Conservation (phyloP, 2,797 vertebrate species). For the Xenentodon cancila region DNA sequence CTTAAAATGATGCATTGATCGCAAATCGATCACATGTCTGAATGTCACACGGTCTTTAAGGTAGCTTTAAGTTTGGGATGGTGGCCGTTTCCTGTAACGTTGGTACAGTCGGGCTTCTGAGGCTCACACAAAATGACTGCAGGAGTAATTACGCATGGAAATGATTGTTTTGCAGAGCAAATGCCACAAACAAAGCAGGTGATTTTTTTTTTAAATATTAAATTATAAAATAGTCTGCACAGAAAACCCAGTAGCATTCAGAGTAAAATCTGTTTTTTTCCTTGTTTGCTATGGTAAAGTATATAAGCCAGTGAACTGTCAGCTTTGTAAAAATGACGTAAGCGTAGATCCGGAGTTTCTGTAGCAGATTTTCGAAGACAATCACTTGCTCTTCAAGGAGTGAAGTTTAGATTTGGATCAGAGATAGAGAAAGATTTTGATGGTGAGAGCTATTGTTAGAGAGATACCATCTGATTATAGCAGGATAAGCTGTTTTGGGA, state of each 20-base stretch:
- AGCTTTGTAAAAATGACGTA: neutral
- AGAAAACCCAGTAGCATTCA: neutral
- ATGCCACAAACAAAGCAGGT: too few species aligned
- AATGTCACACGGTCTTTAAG: too few species aligned
- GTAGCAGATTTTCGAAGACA: constrained; percentile 35
- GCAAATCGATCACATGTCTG: too few species aligned
- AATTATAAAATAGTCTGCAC: neutral
- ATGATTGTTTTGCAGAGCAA: too few species aligned
- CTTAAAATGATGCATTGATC: too few species aligned
- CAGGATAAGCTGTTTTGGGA: constrained; percentile 61
- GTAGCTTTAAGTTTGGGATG: too few species aligned
- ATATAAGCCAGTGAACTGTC: constrained; percentile 1
- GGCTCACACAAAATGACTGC: too few species aligned
- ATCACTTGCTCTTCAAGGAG: constrained; percentile 42
- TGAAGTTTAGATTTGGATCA: constrained; percentile 63
- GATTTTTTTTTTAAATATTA: too few species aligned
- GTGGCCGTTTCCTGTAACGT: too few species aligned
- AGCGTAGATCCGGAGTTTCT: constrained; percentile 24
- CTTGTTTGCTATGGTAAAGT: neutral
- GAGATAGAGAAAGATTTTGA: constrained; percentile 64
- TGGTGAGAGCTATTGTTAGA: constrained; percentile 63
- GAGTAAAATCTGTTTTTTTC: neutral
- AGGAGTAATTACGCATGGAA: too few species aligned
- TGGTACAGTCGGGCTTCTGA: too few species aligned
- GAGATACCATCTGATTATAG: constrained; percentile 62